Evolutionary conservation across 2,113 vertebrate species (phyloP), one percentile per base, ranked within the genome.

Genomic region (Eulacestoma nigropectus): DNA sequence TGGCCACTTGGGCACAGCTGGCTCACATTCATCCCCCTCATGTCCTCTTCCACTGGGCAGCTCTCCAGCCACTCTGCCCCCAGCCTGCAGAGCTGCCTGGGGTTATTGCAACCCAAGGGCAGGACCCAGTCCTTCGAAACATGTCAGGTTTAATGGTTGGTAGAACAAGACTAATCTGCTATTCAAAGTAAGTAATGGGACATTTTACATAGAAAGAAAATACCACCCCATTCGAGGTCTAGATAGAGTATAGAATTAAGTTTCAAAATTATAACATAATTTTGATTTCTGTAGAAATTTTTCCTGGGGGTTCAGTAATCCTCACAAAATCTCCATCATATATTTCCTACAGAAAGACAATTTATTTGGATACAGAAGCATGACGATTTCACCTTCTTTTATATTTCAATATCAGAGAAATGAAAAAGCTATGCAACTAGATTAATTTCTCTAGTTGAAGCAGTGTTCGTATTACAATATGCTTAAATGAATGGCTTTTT

Each of bases 201-300:
- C 4, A 85, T 32, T 74, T 90, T 47, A 39, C 10, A 35, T 3
- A 50, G 27, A 32, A 42, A 39, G 39, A 63, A 82, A 30, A 22
- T 46, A 20, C 8, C 47, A 3, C 1, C 11, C 9, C 5, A 2
- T 49, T 75, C 0, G 0, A 76, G 5, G 10, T 55, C 16, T 8
- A 70, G 16, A 57, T 8, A 16, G 3, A 27, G 70, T 23, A 55
- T 2, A 49, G 9, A 25, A 73, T 52, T 39, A n/a, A 17, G 4
- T 23, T 70, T 70, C 33, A 60, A 59, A 67, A 53, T 32, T 5
- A 5, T 19, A 44, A 21, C 6, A 10, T 56, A 33, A 42, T 44
- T 88, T 59, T 70, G 4, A 37, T 49, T 67, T 64, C 10, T 85
- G 14, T 42, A 79, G 7, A 60, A 49, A 1, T 62, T 13, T 1